Base-by-base conservation (phyloP, 2,888 invertebrate species). In the Agrotis ipsilon region DNA sequence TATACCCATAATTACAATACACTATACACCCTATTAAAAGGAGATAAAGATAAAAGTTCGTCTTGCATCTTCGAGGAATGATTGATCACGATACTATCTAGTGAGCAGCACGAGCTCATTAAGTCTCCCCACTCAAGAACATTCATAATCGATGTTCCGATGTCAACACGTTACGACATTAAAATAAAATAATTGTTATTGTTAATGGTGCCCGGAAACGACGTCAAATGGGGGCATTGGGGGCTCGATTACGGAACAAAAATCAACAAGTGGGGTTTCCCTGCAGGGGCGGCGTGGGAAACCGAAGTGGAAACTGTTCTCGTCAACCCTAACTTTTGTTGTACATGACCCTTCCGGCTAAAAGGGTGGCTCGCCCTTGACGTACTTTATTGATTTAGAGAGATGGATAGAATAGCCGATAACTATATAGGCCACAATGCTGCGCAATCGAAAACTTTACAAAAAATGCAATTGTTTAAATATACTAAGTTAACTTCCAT, bases 201-300 rank as follows among this genome's bases (percentile, higher is more conserved):
- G 87, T 88, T 88, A 88, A 83, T 87, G 87, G 84, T 81, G 82
- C 86, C 94, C 95, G 95, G 95, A 94, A 94, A 92, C 80, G 87
- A 87, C 86, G 88, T 88, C 87, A 86, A 88, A 90, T 89, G 85
- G 85, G 91, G 90, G 85, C 82, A 88, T 90, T 89, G 85, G 85
- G 91, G 90, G 85, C 82, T 91, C 89, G 90, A 92, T 91, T 90
- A 90, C 89, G 90, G 90, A 91, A 92, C 92, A 92, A 92, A 83
- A 94, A 93, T 92, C 93, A 94, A 94, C 94, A 94, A 94, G 92
- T 92, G 87, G 88, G 92, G 92, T 92, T 94, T 94, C 94, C 91
- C 91, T 91, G 90, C 80, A 87, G 77, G 85, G 86, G 86, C 79
- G 92, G 93, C 95, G 95, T 95, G 96, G 96, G 96, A 95, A 96